Evolutionary conservation across 2,888 invertebrate genomes (phyloP), one percentile per base, ranked within the genome.

Genomic region (Nineta flava): DNA sequence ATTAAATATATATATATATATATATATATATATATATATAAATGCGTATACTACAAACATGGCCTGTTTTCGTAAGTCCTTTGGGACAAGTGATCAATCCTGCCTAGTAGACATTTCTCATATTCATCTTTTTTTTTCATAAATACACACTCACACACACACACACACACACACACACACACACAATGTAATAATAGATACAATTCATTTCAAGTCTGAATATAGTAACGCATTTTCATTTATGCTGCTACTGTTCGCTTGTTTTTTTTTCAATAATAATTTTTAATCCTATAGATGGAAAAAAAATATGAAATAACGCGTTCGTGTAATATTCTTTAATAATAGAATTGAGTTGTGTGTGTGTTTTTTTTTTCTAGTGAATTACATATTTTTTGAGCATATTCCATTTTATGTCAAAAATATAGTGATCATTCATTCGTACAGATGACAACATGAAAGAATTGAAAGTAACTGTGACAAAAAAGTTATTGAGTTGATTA

Each of bases 11-110:
- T 26, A 26, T 26, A 26, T 7, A 7, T 26, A 19, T 5, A 5
- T 19, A 19, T n/a, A n/a, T n/a, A 26, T 7, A 26, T 26, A 26
- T 26, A 26, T 7, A 7, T 26, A 19, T 5, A 5, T 19, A 19
- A 3, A 6, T 26, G 26, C 7, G 26, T 26, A 26, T 6, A 26
- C 6, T 26, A 6, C 7, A 26, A 26, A 26, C 26, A 26, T 26
- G 26, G 26, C 26, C 26, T 26, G 26, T 26, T 26, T 26, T 26
- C 26, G 26, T 17, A 42, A 42, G 42, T 50, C 54, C 52, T 49
- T 52, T 44, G 57, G 52, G 52, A 50, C 43, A 50, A 50, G 57
- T 55, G 57, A 57, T 57, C 57, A 55, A 57, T 57, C 53, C 53
- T 54, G 50, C 42, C 51, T 26, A 15, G 21, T 45, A 45, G 45